Evolutionary conservation across 2,113 vertebrate genomes (phyloP).

Genomic region (Periophthalmodon schlosseri): DNA sequence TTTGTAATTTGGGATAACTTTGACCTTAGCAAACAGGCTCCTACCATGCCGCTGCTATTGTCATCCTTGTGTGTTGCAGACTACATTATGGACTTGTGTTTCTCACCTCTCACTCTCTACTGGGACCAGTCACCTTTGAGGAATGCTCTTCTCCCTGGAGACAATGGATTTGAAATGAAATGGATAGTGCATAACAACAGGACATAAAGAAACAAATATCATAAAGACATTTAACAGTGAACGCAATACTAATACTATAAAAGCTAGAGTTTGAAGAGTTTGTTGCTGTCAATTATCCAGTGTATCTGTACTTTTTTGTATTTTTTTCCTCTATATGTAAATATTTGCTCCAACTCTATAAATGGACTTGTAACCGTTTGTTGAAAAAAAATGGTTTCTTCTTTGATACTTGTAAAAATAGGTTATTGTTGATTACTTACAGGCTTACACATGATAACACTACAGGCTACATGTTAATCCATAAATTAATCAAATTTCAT

Average conservation of each 20-base stretch:
- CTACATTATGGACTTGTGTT: constrained; percentile 1
- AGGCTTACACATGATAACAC: no score
- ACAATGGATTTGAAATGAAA: constrained; percentile 33
- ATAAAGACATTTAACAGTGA: neutral
- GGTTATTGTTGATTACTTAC: no score
- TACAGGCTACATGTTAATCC: no score
- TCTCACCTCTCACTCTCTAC: constrained; percentile 30
- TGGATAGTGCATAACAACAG: constrained; percentile 30
- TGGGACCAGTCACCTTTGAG: constrained; percentile 44
- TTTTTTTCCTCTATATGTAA: no score
- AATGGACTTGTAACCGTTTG: neutral
- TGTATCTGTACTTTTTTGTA: no score
- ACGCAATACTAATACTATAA: neutral
- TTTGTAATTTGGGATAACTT: neutral
- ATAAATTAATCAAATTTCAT: no score
- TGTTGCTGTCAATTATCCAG: no score
- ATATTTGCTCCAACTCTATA: neutral
- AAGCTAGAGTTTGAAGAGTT: neutral
- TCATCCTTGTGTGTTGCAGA: neutral
- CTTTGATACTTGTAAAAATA: no score
- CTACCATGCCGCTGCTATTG: neutral
- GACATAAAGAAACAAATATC: constrained; percentile 6
- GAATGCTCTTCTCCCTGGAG: constrained; percentile 43
- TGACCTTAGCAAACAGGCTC: neutral
- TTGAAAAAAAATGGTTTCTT: no score